These are phyloP conservation scores for Ormyrus nitidulus DNA, from an alignment of 2,888 invertebrate genomes.

Conservation along the genomic window DNA sequence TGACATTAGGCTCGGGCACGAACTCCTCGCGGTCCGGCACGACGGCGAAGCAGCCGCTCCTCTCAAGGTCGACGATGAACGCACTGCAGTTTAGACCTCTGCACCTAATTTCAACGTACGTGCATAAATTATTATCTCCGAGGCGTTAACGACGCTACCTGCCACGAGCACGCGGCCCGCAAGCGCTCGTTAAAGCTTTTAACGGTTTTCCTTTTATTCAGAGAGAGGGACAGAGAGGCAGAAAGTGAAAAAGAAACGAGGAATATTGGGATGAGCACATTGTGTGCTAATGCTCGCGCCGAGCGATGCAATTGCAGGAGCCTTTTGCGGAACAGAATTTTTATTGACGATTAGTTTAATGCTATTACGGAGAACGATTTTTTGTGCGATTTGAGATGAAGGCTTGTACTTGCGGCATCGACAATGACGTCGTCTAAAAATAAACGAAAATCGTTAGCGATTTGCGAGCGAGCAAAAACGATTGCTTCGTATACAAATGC, in stretches of 20 bases:
- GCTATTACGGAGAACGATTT: neutral
- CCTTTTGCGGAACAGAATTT: neutral
- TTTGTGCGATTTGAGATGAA: too few relatives aligned
- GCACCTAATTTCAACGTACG: conserved; percentile 62
- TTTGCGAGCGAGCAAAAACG: too few relatives aligned
- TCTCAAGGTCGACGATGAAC: conserved; percentile 68
- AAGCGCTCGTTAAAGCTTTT: neutral
- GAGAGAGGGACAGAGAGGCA: too few relatives aligned
- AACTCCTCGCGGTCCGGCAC: conserved; percentile 67
- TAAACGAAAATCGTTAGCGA: neutral
- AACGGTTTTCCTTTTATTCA: neutral
- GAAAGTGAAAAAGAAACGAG: too few relatives aligned
- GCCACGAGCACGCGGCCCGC: neutral
- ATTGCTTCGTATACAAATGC: conserved; percentile 5
- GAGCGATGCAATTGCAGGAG: too few relatives aligned
- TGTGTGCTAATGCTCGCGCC: too few relatives aligned
- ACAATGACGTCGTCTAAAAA: neutral
- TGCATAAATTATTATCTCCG: conserved; percentile 42
- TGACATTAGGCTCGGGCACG: conserved; percentile 78
- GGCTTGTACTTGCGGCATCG: too few relatives aligned
- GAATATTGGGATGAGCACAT: too few relatives aligned
- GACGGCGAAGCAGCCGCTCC: conserved; percentile 66
- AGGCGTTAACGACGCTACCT: neutral
- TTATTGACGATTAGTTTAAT: neutral
- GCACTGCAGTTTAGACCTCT: conserved; percentile 66